These are phyloP conservation scores for Fringilla coelebs DNA, from an alignment of 2,797 vertebrate genomes.

Conservation along the genomic window DNA sequence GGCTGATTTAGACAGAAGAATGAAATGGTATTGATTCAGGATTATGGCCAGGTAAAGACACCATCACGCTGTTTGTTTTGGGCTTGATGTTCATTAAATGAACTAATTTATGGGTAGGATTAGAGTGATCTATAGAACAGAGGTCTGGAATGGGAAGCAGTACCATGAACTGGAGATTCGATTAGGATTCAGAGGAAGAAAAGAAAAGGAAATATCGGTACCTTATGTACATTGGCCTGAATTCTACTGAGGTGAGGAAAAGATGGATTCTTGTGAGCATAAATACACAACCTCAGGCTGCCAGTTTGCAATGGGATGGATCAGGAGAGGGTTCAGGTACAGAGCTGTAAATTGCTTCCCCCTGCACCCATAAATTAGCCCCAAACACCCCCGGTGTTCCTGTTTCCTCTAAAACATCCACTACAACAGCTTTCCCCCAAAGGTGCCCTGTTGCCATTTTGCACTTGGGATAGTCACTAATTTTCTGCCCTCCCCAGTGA, in stretches of 20 bases:
- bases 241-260: background rate
- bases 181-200: background rate
- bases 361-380: background rate
- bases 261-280: background rate
- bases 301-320: background rate
- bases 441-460: background rate
- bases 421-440: background rate
- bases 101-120: conserved; percentile 25
- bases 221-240: background rate
- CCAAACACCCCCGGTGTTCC: background rate
- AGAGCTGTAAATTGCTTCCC: background rate
- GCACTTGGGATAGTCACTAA: background rate
- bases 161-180: background rate
- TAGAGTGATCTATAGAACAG: background rate
- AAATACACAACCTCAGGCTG: background rate
- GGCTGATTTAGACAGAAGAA: background rate
- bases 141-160: background rate
- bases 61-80: conserved; percentile 17
- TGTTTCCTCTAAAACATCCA: background rate
- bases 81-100: conserved; percentile 33
- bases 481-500: background rate
- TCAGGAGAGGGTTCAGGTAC: background rate
- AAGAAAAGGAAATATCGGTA: background rate
- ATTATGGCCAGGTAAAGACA: conserved; percentile 22
- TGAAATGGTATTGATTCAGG: conserved; percentile 25